phyloP scores from a whole-genome alignment of 2,888 invertebrate genomes.

The Mactromeris polynyma region DNA sequence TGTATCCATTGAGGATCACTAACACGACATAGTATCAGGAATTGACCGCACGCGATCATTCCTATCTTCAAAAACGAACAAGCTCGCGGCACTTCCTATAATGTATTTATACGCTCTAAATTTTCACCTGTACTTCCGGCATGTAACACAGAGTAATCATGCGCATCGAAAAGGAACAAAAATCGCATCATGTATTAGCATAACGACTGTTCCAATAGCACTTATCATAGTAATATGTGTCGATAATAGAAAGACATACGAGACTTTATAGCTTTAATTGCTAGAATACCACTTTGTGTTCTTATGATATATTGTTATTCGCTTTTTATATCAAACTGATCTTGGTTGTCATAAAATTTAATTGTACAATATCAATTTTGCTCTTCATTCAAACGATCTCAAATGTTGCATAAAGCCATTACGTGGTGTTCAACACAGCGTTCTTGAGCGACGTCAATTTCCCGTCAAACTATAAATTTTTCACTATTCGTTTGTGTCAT shows the following conservation, averaged over 20 bases:
- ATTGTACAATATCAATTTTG: slow-evolving; percentile 62
- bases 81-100: slow-evolving; percentile 56
- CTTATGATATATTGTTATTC: slow-evolving; percentile 63
- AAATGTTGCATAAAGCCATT: slow-evolving; percentile 64
- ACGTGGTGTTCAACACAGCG: slow-evolving; percentile 32
- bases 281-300: slow-evolving; percentile 44
- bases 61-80: slow-evolving; percentile 46
- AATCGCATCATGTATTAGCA: slow-evolving; percentile 62
- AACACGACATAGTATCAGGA: slow-evolving; percentile 22
- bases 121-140: slow-evolving; percentile 63
- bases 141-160: slow-evolving; percentile 55
- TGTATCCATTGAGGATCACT: slow-evolving; percentile 40
- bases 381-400: slow-evolving; percentile 44
- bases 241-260: slow-evolving; percentile 55
- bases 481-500: slow-evolving; percentile 27
- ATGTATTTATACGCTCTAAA: slow-evolving; percentile 65
- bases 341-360: slow-evolving; percentile 61
- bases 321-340: slow-evolving; percentile 61
- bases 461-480: slow-evolving; percentile 47
- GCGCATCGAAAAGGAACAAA: slow-evolving; percentile 56
- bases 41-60: slow-evolving; percentile 37
- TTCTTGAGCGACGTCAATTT: slow-evolving; percentile 51
- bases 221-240: slow-evolving; percentile 48
- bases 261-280: slow-evolving; percentile 50
- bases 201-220: slow-evolving; percentile 44